Evolutionary conservation across 2,113 vertebrate species (phyloP).

Genomic region (Cygnus atratus): DNA sequence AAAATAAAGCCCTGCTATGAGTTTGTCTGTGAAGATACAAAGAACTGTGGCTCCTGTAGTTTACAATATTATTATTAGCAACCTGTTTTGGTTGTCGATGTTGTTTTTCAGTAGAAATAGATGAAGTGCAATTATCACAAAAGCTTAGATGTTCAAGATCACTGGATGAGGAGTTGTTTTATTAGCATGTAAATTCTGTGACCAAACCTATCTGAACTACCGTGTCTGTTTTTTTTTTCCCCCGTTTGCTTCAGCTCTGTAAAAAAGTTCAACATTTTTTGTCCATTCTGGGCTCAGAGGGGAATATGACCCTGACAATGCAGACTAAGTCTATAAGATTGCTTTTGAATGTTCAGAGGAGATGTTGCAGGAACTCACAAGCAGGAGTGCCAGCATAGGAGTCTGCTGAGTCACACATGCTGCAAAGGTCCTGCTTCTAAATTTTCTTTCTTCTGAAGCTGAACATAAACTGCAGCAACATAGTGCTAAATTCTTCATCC

Average conservation of each 20-base stretch:
- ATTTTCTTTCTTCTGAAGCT: not conserved
- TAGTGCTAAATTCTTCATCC: not conserved
- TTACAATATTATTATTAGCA: not conserved
- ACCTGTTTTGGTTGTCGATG: too few relatives aligned
- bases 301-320: not conserved
- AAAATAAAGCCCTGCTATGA: not conserved
- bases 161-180: not conserved
- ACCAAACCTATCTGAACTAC: not conserved
- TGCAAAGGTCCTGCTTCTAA: not conserved
- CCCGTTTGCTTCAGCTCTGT: too few relatives aligned
- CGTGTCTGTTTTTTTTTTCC: too few relatives aligned
- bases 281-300: not conserved
- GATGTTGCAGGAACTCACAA: not conserved
- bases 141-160: not conserved
- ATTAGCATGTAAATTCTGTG: not conserved
- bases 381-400: not conserved
- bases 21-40: not conserved
- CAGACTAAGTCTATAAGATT: not conserved
- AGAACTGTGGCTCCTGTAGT: not conserved
- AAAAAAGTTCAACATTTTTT: not conserved
- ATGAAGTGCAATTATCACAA: not conserved
- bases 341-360: not conserved
- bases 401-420: not conserved
- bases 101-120: not conserved
- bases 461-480: not conserved